A percentile compares a stretch with the other conserved stretches of the same genome.
phyloP scores from a whole-genome alignment of 2,888 invertebrate genomes.

The Tortricodes alternella region DNA sequence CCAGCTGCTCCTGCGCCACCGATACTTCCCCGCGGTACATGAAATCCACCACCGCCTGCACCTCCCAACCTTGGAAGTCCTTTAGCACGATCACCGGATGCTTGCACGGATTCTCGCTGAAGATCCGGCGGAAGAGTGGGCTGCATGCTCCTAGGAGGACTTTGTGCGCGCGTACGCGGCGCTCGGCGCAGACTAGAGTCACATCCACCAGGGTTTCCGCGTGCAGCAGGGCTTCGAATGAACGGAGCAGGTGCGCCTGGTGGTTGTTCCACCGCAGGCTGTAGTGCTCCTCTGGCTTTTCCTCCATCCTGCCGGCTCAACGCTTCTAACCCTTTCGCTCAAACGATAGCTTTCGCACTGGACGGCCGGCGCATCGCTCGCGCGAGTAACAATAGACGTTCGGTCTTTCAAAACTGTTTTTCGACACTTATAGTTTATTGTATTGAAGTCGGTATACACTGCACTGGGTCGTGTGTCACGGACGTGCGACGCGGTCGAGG shows the following conservation, averaged over 20 bases:
- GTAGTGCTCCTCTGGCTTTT: conserved; percentile 89
- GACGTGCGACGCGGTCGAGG: conserved; percentile 66
- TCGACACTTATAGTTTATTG: conserved; percentile 15
- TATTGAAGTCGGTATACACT: conserved; percentile 32
- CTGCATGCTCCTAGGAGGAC: conserved; percentile 95
- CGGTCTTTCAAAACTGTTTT: background rate
- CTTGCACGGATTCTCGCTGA: conserved; percentile 95
- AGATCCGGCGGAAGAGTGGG: conserved; percentile 94
- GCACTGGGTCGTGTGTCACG: conserved; percentile 49
- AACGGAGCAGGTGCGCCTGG: conserved; percentile 92
- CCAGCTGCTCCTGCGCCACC: conserved; percentile 92
- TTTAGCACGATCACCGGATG: conserved; percentile 96
- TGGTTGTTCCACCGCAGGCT: conserved; percentile 97
- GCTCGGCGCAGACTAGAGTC: conserved; percentile 93
- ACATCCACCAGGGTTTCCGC: conserved; percentile 95
- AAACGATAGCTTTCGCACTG: conserved; percentile 61
- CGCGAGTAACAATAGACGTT: background rate
- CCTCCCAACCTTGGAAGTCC: conserved; percentile 94
- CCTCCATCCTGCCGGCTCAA: conserved; percentile 61
- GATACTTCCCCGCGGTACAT: conserved; percentile 97
- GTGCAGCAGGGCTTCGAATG: conserved; percentile 94
- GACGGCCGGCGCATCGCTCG: conserved; percentile 21
- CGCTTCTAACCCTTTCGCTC: conserved; percentile 72
- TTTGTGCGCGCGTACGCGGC: conserved; percentile 93
- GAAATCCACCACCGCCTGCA: conserved; percentile 94